Evolutionary conservation across 2,888 invertebrate genomes (phyloP), one percentile per base, ranked within the genome.

Genomic region (Sclerodermus sp.): DNA sequence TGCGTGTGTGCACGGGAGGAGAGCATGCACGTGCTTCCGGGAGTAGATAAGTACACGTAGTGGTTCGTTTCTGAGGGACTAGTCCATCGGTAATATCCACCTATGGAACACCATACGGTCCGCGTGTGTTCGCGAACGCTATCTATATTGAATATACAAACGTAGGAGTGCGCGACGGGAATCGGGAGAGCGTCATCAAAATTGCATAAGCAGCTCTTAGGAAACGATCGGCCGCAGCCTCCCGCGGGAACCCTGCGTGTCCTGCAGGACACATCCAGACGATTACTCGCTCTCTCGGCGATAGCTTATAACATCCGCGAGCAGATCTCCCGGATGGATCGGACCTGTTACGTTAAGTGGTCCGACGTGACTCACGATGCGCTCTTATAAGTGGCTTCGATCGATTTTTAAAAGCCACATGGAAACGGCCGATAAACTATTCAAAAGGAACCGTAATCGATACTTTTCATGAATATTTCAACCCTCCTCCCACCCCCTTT

Each of bases 201-300:
- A 59, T 75, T 77, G 74, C 74, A 78, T 68, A 67, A 68, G 68
- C 64, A 67, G 71, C 77, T 76, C 75, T 77, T 77, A 76, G 71
- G 65, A 74, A 77, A 71, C 76, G 76, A 76, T 77, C 74, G 70
- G 60, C 63, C 63, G 55, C 50, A 61, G 37, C 39, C 47, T 72
- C 76, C 73, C 76, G 58, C 58, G 76, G 71, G 77, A 70, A 55
- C 42, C 51, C 41, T 44, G 52, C 51, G 51, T 63, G 67, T 72
- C 64, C 71, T 67, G 62, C 62, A 64, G 67, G 66, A 71, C 66
- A 66, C 73, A 73, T 71, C 66, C 58, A 57, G 63, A 63, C 74
- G 72, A 76, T 76, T 74, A 71, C 72, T 23, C 42, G 45, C 51
- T 41, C 34, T 38, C 43, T 38, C 42, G 36, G 39, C 37, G 47